Evolutionary conservation across 1,140 invertebrate genomes (phyloP), one percentile per base, ranked within the genome.

Genomic region (Teleogryllus occipitalis): DNA sequence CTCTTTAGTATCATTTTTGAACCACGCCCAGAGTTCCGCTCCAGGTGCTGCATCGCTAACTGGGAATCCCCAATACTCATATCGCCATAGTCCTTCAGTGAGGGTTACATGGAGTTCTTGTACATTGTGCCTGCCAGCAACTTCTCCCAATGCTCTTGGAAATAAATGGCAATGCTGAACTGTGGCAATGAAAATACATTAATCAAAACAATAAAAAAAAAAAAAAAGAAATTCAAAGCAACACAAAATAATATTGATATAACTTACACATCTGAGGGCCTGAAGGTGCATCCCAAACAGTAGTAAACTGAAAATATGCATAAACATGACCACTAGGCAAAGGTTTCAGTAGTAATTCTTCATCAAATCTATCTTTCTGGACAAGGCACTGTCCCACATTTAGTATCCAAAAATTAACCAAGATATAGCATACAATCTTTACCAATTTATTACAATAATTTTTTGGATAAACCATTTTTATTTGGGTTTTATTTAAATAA

Each of bases 21-120:
- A 98, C 96, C 96, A 98, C 1, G 94, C 95, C 90, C 93, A 96
- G 0, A 99, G 87, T 87, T 98, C 96, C 27, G 96, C 96, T 72
- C 98, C 98, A 47, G 96, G 93, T 21, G 96, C 94, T 65, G 96
- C 93, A 88, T 95, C 93, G 14, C 92, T 86, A 54, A 95, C 90
- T 47, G 95, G 92, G 88, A 98, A 97, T 8, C 97, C 97, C 97
- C 97, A 99, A 80, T 92, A 91, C 83, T 95, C 90, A 86, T 98
- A 93, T 80, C 93, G 91, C 97, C 97, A 99, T 76, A 96, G 87
- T 7, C 97, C 97, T 86, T 97, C 94, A 0, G 97, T 98, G 79
- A 99, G 88, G 80, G 92, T 93, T 49, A 99, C 88, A 85, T 98
- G 96, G 8, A 99, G 86, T 85, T 99, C 97, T 84, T 95, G 91